Evolutionary conservation across 2,888 invertebrate species (phyloP).

Genomic region (Latrodectus elegans): DNA sequence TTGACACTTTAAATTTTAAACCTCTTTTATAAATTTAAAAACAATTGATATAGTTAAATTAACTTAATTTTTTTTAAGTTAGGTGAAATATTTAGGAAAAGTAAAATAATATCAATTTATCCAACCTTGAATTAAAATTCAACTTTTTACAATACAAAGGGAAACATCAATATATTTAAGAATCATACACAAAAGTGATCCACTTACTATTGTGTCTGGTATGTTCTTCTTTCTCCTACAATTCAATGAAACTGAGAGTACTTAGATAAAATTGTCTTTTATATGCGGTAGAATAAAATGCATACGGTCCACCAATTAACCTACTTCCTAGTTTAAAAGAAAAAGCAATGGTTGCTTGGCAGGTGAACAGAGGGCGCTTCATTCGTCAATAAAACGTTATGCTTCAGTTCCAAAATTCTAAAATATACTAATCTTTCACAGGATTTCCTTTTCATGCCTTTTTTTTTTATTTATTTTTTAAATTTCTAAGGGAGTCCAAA

Average conservation of each 20-base stretch:
- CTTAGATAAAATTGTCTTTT: conserved; percentile 60
- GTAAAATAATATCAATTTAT: no score
- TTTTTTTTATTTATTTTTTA: conserved; percentile 8
- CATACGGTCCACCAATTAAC: conserved; percentile 62
- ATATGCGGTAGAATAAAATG: conserved; percentile 52
- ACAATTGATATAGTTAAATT: no score
- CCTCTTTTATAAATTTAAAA: no score
- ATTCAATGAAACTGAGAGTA: conserved; percentile 56
- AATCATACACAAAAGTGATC: conserved; percentile 7
- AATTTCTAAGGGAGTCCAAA: conserved; percentile 15
- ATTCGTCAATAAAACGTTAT: conserved; percentile 23
- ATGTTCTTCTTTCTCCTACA: conserved; percentile 34
- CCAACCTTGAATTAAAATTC: no score
- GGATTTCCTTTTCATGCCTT: conserved; percentile 17
- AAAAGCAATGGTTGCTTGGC: conserved; percentile 54
- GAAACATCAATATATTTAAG: no score
- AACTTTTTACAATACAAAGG: no score
- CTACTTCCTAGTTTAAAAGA: conserved; percentile 60
- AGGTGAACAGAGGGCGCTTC: conserved; percentile 34
- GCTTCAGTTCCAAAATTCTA: conserved; percentile 48
- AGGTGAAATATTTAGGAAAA: no score
- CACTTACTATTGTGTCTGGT: conserved; percentile 61
- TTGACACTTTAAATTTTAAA: no score
- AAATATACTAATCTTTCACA: conserved; percentile 43
- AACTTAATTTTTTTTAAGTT: no score